Base-by-base conservation (phyloP, 2,888 invertebrate genomes). In the Acrobasis suavella region DNA sequence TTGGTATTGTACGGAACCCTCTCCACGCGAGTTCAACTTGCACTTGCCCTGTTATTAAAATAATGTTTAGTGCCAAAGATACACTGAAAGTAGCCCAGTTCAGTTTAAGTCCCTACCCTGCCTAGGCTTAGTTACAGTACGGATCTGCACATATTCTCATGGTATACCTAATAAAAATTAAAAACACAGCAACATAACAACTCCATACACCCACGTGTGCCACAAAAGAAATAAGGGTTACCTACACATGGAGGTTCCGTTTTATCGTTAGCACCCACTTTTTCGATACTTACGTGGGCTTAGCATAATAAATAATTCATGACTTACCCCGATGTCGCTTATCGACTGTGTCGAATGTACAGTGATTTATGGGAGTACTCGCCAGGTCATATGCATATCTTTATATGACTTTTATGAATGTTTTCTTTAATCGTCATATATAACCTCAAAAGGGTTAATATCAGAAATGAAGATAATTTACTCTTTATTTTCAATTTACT, bases 241-340 rank as follows among this genome's bases (percentile, higher is more conserved):
- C 32, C 32, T 32, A 32, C 32, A 65, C 62, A 66, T 51, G 62
- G 60, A 63, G 65, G 51, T 64, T 67, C 60, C 63, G 65, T 68
- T 68, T 64, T 65, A 62, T 64, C 65, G 67, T 67, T 63, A 65
- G 60, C 66, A 66, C 66, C 70, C 60, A 62, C 63, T 69, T 70
- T 76, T 76, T 68, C 68, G 63, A 69, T 73, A 73, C 72, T 69
- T 70, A 67, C 60, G 66, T 64, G 63, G 65, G 69, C 60, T 69
- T 67, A 64, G 65, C 67, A 64, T 73, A 66, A 81, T 84, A 75
- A 77, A 84, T 84, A 75, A 83, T 84, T 82, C 80, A 84, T 73
- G 62, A 37, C 51, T 61, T 65, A 67, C 68, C 73, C 67, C 70
- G 74, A 70, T 73, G 81, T 72, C 75, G 77, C 75, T 81, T 79